These are phyloP conservation scores for Adrianichthys oophorus DNA, from an alignment of 2,797 vertebrate species.

Conservation along the genomic window DNA sequence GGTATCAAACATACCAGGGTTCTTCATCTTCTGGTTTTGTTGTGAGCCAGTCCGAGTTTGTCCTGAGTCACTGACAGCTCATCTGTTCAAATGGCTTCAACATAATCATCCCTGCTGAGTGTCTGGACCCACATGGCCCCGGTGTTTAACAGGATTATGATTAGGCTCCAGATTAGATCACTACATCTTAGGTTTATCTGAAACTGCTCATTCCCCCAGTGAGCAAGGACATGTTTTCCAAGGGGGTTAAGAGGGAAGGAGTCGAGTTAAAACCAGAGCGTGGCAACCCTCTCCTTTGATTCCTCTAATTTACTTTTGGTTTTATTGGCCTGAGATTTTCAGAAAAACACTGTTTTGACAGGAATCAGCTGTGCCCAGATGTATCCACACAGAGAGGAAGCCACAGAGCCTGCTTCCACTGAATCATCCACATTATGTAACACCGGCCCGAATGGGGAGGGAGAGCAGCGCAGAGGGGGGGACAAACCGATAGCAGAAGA, in stretches of 20 bases:
- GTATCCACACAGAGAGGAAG: slow-evolving; percentile 45
- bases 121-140: slow-evolving; percentile 61
- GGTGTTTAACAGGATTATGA: slow-evolving; percentile 75
- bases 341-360: slow-evolving; percentile 39
- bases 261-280: background rate
- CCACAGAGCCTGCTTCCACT: slow-evolving; percentile 52
- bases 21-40: slow-evolving; percentile 4
- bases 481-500: slow-evolving; percentile 42
- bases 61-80: slow-evolving; percentile 14
- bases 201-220: slow-evolving; percentile 22
- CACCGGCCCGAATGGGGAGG: slow-evolving; percentile 49
- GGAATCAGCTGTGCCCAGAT: slow-evolving; percentile 54
- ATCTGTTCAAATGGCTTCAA: slow-evolving; percentile 63
- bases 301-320: slow-evolving; percentile 28
- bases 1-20: background rate
- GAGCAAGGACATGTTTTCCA: slow-evolving; percentile 1
- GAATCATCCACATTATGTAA: slow-evolving; percentile 71
- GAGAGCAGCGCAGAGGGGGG: slow-evolving; percentile 22
- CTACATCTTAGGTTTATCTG: slow-evolving; percentile 18
- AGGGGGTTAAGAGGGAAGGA: background rate
- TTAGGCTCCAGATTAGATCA: slow-evolving; percentile 68
- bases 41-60: slow-evolving; percentile 36
- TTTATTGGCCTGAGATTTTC: slow-evolving; percentile 27
- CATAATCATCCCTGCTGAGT: slow-evolving; percentile 45
- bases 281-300: slow-evolving; percentile 1